Conservation (phyloP, 2,888 invertebrate species). For the Caradrina kadenii region DNA sequence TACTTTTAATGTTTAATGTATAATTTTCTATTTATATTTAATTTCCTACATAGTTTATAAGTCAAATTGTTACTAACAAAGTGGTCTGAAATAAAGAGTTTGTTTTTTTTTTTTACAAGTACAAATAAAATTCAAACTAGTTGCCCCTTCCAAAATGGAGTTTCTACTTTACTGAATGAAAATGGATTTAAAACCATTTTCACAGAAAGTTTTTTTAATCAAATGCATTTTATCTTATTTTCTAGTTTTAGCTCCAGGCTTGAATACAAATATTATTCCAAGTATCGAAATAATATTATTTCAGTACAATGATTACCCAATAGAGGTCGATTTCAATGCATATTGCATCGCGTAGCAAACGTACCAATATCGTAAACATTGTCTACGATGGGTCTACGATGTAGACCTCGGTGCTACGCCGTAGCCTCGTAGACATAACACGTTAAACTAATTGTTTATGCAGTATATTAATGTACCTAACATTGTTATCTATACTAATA, state of each 20-base stretch:
- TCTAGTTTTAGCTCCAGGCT: neutral
- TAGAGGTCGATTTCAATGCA: constrained; percentile 24
- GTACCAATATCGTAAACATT: constrained; percentile 47
- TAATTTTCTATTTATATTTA: too few species aligned
- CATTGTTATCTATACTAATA: neutral
- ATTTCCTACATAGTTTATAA: too few species aligned
- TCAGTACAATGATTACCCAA: constrained; percentile 9
- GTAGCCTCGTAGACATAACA: constrained; percentile 28
- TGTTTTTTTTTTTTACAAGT: too few species aligned
- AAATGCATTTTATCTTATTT: neutral
- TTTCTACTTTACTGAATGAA: too few species aligned
- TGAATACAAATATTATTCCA: neutral
- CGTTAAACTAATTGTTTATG: constrained; percentile 28
- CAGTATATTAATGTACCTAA: neutral
- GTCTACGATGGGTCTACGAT: constrained; percentile 37
- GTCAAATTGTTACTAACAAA: too few species aligned
- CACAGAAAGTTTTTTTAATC: neutral
- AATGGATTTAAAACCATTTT: neutral
- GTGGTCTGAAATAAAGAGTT: too few species aligned
- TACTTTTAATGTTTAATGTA: too few species aligned
- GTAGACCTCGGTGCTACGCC: constrained; percentile 47
- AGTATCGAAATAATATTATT: neutral
- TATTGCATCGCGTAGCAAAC: constrained; percentile 21
- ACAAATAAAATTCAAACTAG: too few species aligned
- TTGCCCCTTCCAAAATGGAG: too few species aligned